Evolutionary conservation across 2,113 vertebrate genomes (phyloP).

Genomic region (Hucho hucho): DNA sequence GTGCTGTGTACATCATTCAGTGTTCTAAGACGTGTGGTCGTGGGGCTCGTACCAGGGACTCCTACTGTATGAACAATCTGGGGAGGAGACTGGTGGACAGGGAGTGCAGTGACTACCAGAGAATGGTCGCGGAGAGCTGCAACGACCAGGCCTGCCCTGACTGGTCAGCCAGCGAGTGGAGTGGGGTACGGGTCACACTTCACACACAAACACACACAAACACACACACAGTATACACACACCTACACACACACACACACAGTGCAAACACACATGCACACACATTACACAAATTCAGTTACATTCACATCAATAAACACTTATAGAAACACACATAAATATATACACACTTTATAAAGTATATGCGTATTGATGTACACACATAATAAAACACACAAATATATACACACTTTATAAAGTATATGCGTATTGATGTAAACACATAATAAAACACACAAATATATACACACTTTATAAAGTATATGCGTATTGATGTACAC

Average conservation of each 20-base stretch:
- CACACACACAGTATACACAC: not conserved
- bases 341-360: not conserved
- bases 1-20: constrained; percentile 61
- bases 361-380: too few species aligned
- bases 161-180: constrained; percentile 90
- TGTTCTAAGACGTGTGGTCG: constrained; percentile 89
- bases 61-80: constrained; percentile 87
- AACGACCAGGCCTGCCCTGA: constrained; percentile 84
- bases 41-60: constrained; percentile 82
- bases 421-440: too few species aligned
- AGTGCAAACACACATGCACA: too few species aligned
- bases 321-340: not conserved
- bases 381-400: not conserved
- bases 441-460: not conserved
- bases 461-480: not conserved
- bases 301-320: too few species aligned
- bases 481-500: too few species aligned
- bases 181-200: constrained; percentile 78
- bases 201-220: not conserved
- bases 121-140: constrained; percentile 75
- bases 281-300: not conserved
- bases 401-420: not conserved
- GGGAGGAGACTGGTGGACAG: constrained; percentile 81
- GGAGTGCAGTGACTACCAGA: constrained; percentile 81
- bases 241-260: not conserved